Conservation (phyloP, 1,140 invertebrate genomes). For the Drosophila aff. region DNA sequence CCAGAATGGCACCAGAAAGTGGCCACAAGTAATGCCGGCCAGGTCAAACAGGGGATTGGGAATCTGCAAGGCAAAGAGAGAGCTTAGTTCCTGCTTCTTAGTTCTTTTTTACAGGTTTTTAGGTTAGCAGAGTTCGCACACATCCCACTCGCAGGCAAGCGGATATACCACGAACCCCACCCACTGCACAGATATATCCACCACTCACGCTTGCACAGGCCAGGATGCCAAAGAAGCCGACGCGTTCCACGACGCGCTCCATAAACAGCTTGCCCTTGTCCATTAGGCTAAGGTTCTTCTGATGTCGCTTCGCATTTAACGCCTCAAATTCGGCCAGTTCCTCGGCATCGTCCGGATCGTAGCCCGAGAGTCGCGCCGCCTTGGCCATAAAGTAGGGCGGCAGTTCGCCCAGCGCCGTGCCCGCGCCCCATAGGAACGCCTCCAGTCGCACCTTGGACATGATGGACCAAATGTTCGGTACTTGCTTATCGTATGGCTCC, state of each 20-base stretch:
- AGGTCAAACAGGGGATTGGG: slow-evolving; percentile 99
- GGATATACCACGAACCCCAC: not conserved
- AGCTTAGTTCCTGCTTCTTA: too few species aligned
- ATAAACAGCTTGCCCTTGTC: slow-evolving; percentile 94
- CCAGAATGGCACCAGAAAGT: slow-evolving; percentile 99
- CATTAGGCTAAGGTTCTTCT: slow-evolving; percentile 88
- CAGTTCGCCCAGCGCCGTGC: slow-evolving; percentile 98
- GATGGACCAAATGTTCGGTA: slow-evolving; percentile 92
- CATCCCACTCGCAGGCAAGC: not conserved
- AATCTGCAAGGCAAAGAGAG: slow-evolving; percentile 88
- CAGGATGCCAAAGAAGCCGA: slow-evolving; percentile 98
- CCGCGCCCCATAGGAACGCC: slow-evolving; percentile 98
- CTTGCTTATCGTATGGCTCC: slow-evolving; percentile 86
- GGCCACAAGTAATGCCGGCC: slow-evolving; percentile 99
- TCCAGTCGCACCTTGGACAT: slow-evolving; percentile 98
- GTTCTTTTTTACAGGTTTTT: not conserved
- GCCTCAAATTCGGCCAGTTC: slow-evolving; percentile 92
- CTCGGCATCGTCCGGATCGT: slow-evolving; percentile 90
- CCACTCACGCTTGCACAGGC: slow-evolving; percentile 96
- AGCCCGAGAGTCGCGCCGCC: slow-evolving; percentile 92
- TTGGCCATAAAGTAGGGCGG: slow-evolving; percentile 99
- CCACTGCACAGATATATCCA: slow-evolving; percentile 7
- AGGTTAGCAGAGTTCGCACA: not conserved
- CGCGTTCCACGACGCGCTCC: slow-evolving; percentile 96
- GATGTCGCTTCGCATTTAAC: slow-evolving; percentile 88